phyloP scores from a whole-genome alignment of 2,888 invertebrate species.

The Norana najaformis region DNA sequence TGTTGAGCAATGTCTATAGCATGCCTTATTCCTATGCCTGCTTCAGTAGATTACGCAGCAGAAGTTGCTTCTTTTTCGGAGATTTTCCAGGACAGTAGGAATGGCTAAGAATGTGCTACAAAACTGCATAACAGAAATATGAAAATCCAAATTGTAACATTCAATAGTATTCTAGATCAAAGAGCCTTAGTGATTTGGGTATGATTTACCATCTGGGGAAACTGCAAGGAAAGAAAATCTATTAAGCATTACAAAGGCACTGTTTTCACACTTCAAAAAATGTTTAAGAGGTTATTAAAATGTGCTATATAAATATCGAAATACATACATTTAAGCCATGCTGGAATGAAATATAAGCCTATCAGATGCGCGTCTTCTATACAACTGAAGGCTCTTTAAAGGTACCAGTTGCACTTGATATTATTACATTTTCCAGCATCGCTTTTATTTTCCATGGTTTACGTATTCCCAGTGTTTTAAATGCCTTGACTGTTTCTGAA shows the following conservation, averaged over 20 bases:
- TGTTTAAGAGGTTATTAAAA: too few relatives aligned
- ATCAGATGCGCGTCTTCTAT: too few relatives aligned
- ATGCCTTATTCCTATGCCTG: neutral
- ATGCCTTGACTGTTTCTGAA: neutral
- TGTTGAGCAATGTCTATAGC: neutral
- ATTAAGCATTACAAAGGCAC: too few relatives aligned
- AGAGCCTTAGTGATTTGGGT: too few relatives aligned
- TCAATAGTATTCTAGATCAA: neutral
- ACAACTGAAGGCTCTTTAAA: neutral
- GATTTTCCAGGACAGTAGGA: neutral
- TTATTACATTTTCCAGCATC: too few relatives aligned
- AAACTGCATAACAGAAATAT: neutral
- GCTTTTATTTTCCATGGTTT: neutral
- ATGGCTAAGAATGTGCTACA: neutral
- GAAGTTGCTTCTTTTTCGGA: neutral
- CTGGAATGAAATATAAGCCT: too few relatives aligned
- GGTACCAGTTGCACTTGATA: neutral
- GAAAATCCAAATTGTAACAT: neutral
- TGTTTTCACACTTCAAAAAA: too few relatives aligned
- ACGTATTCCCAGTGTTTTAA: neutral
- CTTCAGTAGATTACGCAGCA: neutral
- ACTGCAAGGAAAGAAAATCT: too few relatives aligned
- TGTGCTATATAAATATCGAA: too few relatives aligned
- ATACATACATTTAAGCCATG: too few relatives aligned
- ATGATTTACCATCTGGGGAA: too few relatives aligned